Conservation (phyloP, 2,888 invertebrate genomes). For the Deilephila porcellus region DNA sequence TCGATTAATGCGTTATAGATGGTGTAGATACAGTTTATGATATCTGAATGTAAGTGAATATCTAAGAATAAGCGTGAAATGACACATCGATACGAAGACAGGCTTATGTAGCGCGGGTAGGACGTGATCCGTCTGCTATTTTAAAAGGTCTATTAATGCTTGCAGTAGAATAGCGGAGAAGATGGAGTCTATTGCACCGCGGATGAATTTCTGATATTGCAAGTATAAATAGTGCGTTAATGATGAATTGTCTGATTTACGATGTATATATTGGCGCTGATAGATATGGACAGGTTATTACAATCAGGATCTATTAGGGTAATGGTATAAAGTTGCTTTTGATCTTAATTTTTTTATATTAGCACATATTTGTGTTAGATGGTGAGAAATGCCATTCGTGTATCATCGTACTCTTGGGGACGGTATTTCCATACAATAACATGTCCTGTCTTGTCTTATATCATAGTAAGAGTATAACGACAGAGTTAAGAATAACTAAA, state of each 20-base stretch:
- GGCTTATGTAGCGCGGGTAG: conserved; percentile 9
- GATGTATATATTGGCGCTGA: neutral
- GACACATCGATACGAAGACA: conserved; percentile 21
- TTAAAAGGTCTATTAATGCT: conserved; percentile 24
- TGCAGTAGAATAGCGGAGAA: neutral
- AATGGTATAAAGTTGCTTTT: too few species aligned
- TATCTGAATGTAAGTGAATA: conserved; percentile 21
- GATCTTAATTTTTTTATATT: too few species aligned
- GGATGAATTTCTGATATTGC: conserved; percentile 6
- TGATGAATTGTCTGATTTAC: neutral
- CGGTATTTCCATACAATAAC: too few species aligned
- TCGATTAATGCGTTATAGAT: conserved; percentile 32
- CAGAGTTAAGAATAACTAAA: too few species aligned
- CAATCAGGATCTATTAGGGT: too few species aligned
- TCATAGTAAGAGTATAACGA: too few species aligned
- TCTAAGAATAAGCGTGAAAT: conserved; percentile 9
- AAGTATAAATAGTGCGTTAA: neutral
- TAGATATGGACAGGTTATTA: too few species aligned
- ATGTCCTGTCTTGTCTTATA: too few species aligned
- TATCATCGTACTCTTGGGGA: too few species aligned
- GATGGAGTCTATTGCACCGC: conserved; percentile 1
- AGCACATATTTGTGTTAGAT: too few species aligned
- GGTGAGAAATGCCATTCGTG: too few species aligned
- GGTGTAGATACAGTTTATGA: conserved; percentile 19
- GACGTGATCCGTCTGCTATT: conserved; percentile 17